Conservation (phyloP, 1,140 invertebrate genomes). For the Diachasma alloeum region DNA sequence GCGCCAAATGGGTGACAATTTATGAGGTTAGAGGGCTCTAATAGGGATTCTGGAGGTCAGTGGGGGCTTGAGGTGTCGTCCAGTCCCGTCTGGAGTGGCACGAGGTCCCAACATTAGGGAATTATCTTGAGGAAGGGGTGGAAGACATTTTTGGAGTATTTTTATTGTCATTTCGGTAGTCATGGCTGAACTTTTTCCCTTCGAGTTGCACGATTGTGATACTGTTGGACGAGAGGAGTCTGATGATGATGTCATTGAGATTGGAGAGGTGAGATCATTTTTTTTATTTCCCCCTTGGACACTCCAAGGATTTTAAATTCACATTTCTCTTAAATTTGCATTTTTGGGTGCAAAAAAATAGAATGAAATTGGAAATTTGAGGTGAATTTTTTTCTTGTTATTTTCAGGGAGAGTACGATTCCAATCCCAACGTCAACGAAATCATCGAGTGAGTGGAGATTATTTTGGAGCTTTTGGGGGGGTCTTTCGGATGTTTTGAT, state of each 20-base stretch:
- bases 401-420: slow-evolving; percentile 76
- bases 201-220: slow-evolving; percentile 81
- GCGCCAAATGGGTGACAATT: no score
- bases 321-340: background rate
- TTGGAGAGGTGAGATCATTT: slow-evolving; percentile 75
- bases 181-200: slow-evolving; percentile 86
- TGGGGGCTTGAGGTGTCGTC: background rate
- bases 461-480: background rate
- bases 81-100: background rate
- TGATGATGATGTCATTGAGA: slow-evolving; percentile 84
- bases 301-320: background rate
- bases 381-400: slow-evolving; percentile 5
- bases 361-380: background rate
- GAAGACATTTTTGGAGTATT: background rate
- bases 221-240: slow-evolving; percentile 71
- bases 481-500: background rate
- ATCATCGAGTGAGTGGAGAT: slow-evolving; percentile 76
- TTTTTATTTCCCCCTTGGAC: background rate
- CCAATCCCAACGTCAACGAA: slow-evolving; percentile 77
- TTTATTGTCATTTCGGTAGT: no score
- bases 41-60: background rate
- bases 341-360: background rate
- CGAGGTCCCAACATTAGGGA: background rate
- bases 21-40: no score
- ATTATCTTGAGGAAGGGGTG: background rate